These are phyloP conservation scores for Sarotherodon lohbergeri DNA, from an alignment of 2,113 vertebrate genomes.

Conservation along the genomic window DNA sequence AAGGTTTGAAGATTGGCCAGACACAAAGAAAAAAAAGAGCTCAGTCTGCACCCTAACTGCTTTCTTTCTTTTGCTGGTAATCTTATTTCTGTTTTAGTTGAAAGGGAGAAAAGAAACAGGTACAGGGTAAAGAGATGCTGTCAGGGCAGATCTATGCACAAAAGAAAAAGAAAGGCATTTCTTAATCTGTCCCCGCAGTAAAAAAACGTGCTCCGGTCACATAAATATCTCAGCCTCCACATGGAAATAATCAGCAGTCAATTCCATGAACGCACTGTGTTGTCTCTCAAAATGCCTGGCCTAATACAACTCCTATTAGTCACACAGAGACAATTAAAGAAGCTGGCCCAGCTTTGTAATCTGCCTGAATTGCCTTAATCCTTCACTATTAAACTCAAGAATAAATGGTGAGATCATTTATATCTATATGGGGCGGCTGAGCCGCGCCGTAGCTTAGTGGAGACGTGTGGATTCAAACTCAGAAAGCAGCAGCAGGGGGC, in stretches of 20 bases:
- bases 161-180: background rate
- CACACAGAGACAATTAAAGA: constrained; percentile 63
- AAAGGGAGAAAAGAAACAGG: background rate
- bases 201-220: constrained; percentile 13
- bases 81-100: constrained; percentile 23
- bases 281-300: constrained; percentile 46
- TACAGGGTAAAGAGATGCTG: background rate
- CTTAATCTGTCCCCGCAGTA: constrained; percentile 6
- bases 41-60: background rate
- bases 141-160: background rate
- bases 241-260: constrained; percentile 59
- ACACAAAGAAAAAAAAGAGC: constrained; percentile 1
- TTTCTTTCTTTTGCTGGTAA: background rate
- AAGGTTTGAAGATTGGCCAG: constrained; percentile 55
- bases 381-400: constrained; percentile 57
- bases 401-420: constrained; percentile 37
- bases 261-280: constrained; percentile 46
- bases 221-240: constrained; percentile 42
- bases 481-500: constrained; percentile 27
- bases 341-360: constrained; percentile 55
- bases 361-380: constrained; percentile 62
- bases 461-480: constrained; percentile 7
- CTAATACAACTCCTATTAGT: constrained; percentile 60
- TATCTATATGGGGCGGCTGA: constrained; percentile 18
- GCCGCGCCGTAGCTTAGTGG: background rate